Evolutionary conservation across 1,140 invertebrate species (phyloP).

Genomic region (Diabrotica virgifera): DNA sequence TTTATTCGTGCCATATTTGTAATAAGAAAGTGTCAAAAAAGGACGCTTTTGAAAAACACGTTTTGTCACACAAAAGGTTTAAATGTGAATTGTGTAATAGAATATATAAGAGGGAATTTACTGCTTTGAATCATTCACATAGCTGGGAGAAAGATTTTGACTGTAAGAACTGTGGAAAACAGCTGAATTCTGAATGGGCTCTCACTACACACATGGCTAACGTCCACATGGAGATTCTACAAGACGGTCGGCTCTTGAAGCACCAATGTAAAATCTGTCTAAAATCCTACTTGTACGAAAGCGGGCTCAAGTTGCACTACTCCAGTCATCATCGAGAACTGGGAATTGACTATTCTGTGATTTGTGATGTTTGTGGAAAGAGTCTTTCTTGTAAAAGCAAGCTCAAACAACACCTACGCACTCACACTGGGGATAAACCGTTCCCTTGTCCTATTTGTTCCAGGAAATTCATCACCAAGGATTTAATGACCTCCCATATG

Average conservation of each 20-base stretch:
- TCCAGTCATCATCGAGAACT: constrained; percentile 37
- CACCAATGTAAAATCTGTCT: constrained; percentile 43
- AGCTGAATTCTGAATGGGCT: constrained; percentile 34
- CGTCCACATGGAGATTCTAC: constrained; percentile 44
- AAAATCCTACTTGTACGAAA: constrained; percentile 44
- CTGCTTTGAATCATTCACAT: constrained; percentile 52
- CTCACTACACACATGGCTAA: constrained; percentile 42
- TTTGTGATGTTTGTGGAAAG: constrained; percentile 75
- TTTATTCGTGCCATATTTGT: constrained; percentile 43
- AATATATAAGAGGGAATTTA: constrained; percentile 16
- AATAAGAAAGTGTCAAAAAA: constrained; percentile 9
- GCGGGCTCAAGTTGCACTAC: constrained; percentile 42
- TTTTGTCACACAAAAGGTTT: constrained; percentile 14
- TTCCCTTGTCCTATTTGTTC: constrained; percentile 39
- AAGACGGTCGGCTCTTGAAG: constrained; percentile 39
- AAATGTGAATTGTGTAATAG: constrained; percentile 26
- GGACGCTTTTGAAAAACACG: constrained; percentile 20
- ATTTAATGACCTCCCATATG: constrained; percentile 40
- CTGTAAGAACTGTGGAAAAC: constrained; percentile 63
- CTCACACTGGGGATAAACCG: constrained; percentile 44
- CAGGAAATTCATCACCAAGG: constrained; percentile 42
- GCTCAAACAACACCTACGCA: constrained; percentile 57
- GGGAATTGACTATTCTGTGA: constrained; percentile 40
- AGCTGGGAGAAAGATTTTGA: constrained; percentile 70
- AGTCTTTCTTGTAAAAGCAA: constrained; percentile 67